A percentile compares a stretch with the other conserved stretches of the same genome.
Conservation (phyloP, 2,888 invertebrate genomes). For the Tricholauxania praeusta region DNA sequence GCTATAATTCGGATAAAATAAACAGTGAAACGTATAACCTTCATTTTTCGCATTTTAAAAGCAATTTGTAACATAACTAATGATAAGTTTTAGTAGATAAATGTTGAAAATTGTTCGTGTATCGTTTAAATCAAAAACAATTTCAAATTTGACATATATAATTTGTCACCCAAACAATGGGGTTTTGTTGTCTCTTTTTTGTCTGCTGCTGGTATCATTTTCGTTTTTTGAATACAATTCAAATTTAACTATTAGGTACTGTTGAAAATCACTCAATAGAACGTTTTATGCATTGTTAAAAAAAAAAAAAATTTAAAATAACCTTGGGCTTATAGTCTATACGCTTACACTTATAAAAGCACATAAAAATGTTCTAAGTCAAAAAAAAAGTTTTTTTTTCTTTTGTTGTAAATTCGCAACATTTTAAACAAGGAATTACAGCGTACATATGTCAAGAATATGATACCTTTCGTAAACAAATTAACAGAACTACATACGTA, state of each 20-base stretch:
- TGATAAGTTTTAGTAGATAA: not conserved
- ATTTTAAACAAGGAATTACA: not conserved
- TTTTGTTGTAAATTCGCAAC: not conserved
- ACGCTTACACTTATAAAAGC: no score
- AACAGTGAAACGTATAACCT: no score
- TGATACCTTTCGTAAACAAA: not conserved
- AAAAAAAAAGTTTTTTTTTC: not conserved
- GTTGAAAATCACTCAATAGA: slow-evolving; percentile 7
- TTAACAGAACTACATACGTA: not conserved
- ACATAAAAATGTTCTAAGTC: no score
- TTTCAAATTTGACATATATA: slow-evolving; percentile 13
- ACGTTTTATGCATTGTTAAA: slow-evolving; percentile 2
- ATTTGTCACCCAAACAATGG: slow-evolving; percentile 6
- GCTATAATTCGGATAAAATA: no score
- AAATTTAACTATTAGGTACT: not conserved
- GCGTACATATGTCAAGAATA: not conserved
- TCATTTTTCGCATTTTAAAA: no score
- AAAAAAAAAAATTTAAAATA: not conserved
- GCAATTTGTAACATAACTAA: not conserved
- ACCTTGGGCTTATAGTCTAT: no score
- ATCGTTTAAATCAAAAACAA: not conserved
- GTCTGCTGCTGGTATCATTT: not conserved
- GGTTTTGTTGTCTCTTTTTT: slow-evolving; percentile 1
- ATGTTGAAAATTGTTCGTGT: slow-evolving; percentile 1
- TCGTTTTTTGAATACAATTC: not conserved